Base-by-base conservation (phyloP, 2,888 invertebrate species). In the Quadroppia sp. region DNA sequence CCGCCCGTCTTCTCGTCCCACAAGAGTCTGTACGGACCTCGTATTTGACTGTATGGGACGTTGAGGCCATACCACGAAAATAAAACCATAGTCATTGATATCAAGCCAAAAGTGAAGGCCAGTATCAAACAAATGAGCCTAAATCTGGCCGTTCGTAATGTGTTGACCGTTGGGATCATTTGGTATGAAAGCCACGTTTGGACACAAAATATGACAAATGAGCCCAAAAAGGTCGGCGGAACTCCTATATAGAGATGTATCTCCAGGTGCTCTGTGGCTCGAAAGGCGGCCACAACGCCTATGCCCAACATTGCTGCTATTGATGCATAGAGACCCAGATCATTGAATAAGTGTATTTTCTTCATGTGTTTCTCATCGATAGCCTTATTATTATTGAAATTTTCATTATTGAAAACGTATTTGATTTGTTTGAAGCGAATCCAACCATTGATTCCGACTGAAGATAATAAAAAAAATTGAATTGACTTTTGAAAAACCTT, bases 391-490 rank as follows among this genome's bases (percentile, higher is more conserved):
- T 67, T 67, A 23, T 40, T 40, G 42, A n/a, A n/a, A n/a, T n/a
- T n/a, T n/a, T 67, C 42, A 20, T 23, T 40, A 1, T 20, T 17
- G 13, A 40, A 32, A n/a, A 61, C 17, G 13, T 67, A 40, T 32
- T 6, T 23, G 23, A 67, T 67, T 67, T 67, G 67, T 67, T 67
- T 36, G 42, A 20, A 67, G 9, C 67, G 67, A 42, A 67, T 67
- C 67, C 67, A 67, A 67, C 67, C 40, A 6, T 25, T 40, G n/a
- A 67, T 9, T 67, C 23, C 67, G 4, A 67, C 67, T 67, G 13
- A 20, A 53, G 11, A 40, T 23, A 36, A 40, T 2, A 36, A 2
- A 15, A 32, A 28, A 11, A 11, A 28, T 28, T 30, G 7, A 25
- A 28, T 59, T 6, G 6, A 50, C n/a, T n/a, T 20, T 2, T 20